Evolutionary conservation across 2,888 invertebrate species (phyloP), one percentile per base, ranked within the genome.

Genomic region (Stenodema calcarata): DNA sequence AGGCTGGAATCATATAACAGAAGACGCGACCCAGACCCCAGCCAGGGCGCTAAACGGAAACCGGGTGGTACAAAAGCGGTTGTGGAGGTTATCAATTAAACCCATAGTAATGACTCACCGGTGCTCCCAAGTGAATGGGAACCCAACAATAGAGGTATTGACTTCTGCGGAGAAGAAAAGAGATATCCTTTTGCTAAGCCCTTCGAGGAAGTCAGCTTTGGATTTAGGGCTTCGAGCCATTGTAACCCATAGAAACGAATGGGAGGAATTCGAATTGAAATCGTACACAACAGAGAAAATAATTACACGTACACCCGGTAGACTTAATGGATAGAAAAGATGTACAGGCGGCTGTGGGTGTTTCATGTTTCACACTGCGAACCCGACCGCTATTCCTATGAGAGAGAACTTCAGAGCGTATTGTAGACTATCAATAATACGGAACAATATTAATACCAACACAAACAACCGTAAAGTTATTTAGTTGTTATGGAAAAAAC

Each of bases 21-120:
- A 62, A 62, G 62, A 73, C 73, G 35, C 73, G 73, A 73, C 73
- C 73, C 73, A 30, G 30, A 41, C 30, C 73, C 73, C 73, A 30
- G 16, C 4, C 30, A 35, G 35, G 73, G 73, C 44, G 44, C 78
- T 78, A 78, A 78, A 44, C 78, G 78, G 78, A 23, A 78, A 78
- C 18, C 78, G 78, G 44, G 9, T 27, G 12, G 42, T 42, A 78
- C 78, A 78, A 78, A 78, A 78, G 78, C 44, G 44, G 27, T 23
- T 44, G 42, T 18, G 78, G 78, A 41, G 78, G 78, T 78, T 78
- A 44, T 78, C 78, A 78, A 78, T 78, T 78, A 78, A 78, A 78
- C 44, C 78, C 78, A 23, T 44, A 41, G 78, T 44, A 78, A 78
- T 78, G 78, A 78, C 44, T 78, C 78, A 78, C 73, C 73, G 78